Percentiles rank a stretch among this genome's conserved stretches.
phyloP scores from a whole-genome alignment of 2,113 vertebrate genomes.

The Psilopogon haemacephalus region DNA sequence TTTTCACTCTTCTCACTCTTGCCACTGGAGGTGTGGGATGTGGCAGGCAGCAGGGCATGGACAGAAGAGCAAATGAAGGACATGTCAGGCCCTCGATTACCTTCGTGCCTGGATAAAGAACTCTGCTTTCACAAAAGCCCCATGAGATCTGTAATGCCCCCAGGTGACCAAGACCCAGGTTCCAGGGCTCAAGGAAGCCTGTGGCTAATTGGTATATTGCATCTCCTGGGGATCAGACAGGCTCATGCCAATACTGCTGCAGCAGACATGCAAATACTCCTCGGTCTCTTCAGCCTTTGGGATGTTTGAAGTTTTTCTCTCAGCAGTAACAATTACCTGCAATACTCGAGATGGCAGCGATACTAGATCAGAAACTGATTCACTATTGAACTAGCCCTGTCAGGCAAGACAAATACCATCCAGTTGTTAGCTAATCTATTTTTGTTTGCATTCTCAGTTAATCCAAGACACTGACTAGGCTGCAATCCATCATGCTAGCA shows the following conservation, averaged over 20 bases:
- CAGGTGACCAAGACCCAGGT: neutral
- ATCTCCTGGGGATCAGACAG: neutral
- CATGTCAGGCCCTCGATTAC: neutral
- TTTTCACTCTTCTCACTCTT: fast-evolving
- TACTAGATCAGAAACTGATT: conserved; percentile 48
- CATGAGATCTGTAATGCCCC: neutral
- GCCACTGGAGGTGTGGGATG: neutral
- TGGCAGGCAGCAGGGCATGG: fast-evolving
- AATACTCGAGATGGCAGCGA: neutral
- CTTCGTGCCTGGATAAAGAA: neutral
- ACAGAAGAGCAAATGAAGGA: neutral
- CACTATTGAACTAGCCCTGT: neutral
- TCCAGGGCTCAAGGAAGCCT: neutral
- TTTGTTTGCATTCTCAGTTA: conserved; percentile 59
- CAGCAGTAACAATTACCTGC: neutral
- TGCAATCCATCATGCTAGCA: conserved; percentile 24
- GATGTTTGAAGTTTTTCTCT: neutral
- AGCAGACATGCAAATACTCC: neutral
- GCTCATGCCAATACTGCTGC: neutral
- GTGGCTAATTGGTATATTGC: neutral
- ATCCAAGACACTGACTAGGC: conserved; percentile 35
- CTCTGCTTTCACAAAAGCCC: neutral
- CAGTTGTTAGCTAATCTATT: conserved; percentile 59
- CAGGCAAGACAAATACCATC: conserved; percentile 45
- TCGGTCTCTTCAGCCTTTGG: neutral